phyloP scores from a whole-genome alignment of 1,140 invertebrate species.

The Aphaenogaster ashmeadi region DNA sequence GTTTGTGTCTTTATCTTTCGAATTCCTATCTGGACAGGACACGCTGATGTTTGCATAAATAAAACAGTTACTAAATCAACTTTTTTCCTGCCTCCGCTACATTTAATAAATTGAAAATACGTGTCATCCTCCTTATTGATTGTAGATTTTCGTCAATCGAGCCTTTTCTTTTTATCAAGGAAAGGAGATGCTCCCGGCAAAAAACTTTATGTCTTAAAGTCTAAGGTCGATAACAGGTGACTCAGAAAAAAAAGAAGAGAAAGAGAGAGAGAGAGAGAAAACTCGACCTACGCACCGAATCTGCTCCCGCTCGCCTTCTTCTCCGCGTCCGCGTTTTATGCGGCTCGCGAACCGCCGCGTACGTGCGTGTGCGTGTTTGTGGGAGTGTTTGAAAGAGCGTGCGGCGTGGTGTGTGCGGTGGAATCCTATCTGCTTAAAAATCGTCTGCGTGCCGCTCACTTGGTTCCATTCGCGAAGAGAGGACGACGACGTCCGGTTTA shows the following conservation, averaged over 20 bases:
- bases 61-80: background rate
- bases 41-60: background rate
- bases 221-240: background rate
- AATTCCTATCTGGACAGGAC: background rate
- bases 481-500: conserved; percentile 77
- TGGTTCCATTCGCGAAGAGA: conserved; percentile 76
- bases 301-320: conserved; percentile 48
- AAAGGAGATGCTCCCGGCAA: background rate
- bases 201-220: conserved; percentile 9
- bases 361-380: conserved; percentile 12
- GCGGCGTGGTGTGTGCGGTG: conserved; percentile 44
- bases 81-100: background rate
- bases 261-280: background rate
- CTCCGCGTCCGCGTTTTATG: conserved; percentile 60
- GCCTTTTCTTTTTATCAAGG: background rate
- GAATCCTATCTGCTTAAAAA: conserved; percentile 80
- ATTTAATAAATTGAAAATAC: conserved; percentile 14
- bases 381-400: conserved; percentile 43
- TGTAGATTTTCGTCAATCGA: background rate
- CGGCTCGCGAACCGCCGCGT: conserved; percentile 9
- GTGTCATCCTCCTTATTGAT: background rate
- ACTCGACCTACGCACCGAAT: conserved; percentile 7
- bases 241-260: background rate
- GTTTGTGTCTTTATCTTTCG: background rate
- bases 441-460: conserved; percentile 80